These are phyloP conservation scores for Omphaloscelis lunosa DNA, from an alignment of 2,888 invertebrate genomes.

Conservation along the genomic window DNA sequence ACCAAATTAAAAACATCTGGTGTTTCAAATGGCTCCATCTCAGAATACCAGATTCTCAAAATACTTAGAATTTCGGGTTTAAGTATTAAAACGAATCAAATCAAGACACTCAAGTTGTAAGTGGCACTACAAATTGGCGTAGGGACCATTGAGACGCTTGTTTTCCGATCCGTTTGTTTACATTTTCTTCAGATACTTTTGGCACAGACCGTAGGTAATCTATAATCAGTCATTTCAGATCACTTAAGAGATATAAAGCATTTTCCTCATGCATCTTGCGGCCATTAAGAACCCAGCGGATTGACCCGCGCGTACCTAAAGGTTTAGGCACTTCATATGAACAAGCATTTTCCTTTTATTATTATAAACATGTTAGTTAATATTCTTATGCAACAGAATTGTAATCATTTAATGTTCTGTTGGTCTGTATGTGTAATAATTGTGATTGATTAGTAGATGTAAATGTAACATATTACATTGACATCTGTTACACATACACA, in stretches of 20 bases:
- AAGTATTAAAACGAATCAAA: neutral
- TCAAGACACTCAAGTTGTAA: neutral
- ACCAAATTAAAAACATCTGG: neutral
- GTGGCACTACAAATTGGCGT: neutral
- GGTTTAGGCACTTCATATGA: neutral
- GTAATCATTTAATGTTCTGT: slow-evolving; percentile 19
- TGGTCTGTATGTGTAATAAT: slow-evolving; percentile 7
- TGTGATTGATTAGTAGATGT: slow-evolving; percentile 19
- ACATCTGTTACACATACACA: no score
- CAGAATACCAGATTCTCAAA: no score
- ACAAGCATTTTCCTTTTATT: slow-evolving; percentile 49
- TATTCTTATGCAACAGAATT: slow-evolving; percentile 29
- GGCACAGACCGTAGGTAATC: slow-evolving; percentile 3
- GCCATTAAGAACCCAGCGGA: slow-evolving; percentile 11
- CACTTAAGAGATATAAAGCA: neutral
- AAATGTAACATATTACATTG: no score
- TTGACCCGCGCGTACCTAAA: slow-evolving; percentile 34
- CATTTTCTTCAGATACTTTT: neutral
- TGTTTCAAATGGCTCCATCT: no score
- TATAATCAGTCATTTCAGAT: slow-evolving; percentile 35
- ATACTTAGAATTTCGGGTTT: neutral
- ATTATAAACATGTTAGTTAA: neutral
- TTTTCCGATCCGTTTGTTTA: neutral
- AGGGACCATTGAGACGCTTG: neutral
- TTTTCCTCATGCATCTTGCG: slow-evolving; percentile 41